A percentile compares a stretch with the other conserved stretches of the same genome.
Evolutionary conservation across 2,888 invertebrate species (phyloP).

Genomic region (Stenichneumon culpator): DNA sequence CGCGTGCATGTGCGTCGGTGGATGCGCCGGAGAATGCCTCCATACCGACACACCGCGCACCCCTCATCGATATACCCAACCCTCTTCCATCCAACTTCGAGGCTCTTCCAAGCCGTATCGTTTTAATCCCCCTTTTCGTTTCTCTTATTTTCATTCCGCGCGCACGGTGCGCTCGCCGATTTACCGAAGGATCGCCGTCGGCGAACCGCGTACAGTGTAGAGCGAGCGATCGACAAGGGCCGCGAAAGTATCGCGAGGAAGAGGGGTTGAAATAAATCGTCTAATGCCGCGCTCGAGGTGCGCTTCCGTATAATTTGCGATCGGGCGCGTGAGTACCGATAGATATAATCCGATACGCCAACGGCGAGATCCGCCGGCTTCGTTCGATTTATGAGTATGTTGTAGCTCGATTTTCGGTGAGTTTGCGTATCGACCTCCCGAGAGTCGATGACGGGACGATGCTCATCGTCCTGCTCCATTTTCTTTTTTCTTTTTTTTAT

Average conservation of each 20-base stretch:
- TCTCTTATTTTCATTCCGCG: conserved; percentile 29
- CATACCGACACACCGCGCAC: conserved; percentile 1
- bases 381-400: conserved; percentile 48
- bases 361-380: conserved; percentile 39
- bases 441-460: conserved; percentile 27
- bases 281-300: conserved; percentile 59
- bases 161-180: conserved; percentile 28
- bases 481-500: not conserved
- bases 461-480: not conserved
- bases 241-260: not conserved
- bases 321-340: conserved; percentile 48
- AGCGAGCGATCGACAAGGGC: conserved; percentile 29
- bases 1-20: conserved; percentile 10
- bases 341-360: conserved; percentile 64
- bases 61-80: conserved; percentile 6
- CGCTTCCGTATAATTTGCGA: conserved; percentile 69
- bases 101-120: not conserved
- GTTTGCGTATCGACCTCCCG: not conserved
- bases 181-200: conserved; percentile 33
- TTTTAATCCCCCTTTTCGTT: not conserved
- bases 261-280: conserved; percentile 32
- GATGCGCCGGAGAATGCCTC: not conserved
- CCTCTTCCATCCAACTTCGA: not conserved
- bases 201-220: conserved; percentile 18
- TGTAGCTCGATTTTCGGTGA: conserved; percentile 2